A percentile compares a stretch with the other conserved stretches of the same genome.
phyloP scores from a whole-genome alignment of 2,888 invertebrate species.

The Mythimna albipuncta region DNA sequence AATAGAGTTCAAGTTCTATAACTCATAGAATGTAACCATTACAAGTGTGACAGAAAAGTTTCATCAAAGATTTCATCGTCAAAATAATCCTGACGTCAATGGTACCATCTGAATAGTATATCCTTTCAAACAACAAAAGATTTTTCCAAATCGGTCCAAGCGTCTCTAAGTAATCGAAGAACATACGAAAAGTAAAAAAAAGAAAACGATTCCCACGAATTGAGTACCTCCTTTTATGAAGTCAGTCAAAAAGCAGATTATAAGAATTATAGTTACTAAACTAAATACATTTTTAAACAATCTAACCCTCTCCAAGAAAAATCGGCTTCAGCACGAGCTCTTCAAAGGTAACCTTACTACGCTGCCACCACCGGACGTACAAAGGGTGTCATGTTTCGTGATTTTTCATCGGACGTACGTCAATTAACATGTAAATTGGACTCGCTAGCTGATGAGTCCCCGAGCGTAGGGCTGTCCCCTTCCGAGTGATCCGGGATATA shows the following conservation, averaged over 20 bases:
- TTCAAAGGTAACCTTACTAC: slow-evolving; percentile 8
- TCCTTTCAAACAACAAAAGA: too few species aligned
- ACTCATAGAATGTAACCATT: too few species aligned
- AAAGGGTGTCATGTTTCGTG: slow-evolving; percentile 68
- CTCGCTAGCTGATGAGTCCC: slow-evolving; percentile 63
- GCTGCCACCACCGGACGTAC: slow-evolving; percentile 29
- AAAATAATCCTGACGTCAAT: too few species aligned
- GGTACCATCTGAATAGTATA: too few species aligned
- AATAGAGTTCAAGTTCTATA: too few species aligned
- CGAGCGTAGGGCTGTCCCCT: slow-evolving; percentile 50
- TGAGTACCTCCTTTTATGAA: not conserved
- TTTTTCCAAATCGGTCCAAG: too few species aligned
- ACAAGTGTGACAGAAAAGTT: too few species aligned
- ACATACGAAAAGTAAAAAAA: too few species aligned
- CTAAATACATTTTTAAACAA: not conserved
- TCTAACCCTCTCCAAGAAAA: slow-evolving; percentile 1
- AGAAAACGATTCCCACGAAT: too few species aligned
- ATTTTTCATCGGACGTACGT: slow-evolving; percentile 78
- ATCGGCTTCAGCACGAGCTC: not conserved
- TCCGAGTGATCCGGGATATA: slow-evolving; percentile 4
- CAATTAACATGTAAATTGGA: slow-evolving; percentile 87
- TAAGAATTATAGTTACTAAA: not conserved
- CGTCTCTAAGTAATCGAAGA: too few species aligned
- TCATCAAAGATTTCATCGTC: too few species aligned
- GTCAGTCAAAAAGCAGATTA: too few species aligned